These are phyloP conservation scores for Corythaeola cristata DNA, from an alignment of 2,113 vertebrate species.

Conservation along the genomic window DNA sequence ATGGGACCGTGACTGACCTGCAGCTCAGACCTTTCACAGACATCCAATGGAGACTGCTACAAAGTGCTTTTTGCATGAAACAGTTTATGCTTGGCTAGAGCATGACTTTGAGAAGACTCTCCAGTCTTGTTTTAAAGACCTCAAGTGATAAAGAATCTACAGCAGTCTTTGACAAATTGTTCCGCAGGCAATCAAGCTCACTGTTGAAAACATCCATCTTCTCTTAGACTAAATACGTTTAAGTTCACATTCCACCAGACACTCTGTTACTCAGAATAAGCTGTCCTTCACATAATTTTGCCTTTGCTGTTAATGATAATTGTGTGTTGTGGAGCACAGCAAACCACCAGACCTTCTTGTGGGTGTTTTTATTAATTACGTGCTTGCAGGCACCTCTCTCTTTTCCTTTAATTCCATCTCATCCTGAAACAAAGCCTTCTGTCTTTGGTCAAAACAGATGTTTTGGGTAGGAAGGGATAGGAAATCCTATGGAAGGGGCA, in stretches of 20 bases:
- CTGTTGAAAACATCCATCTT: neutral
- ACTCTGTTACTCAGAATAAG: neutral
- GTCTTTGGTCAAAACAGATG: neutral
- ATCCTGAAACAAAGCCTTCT: constrained; percentile 27
- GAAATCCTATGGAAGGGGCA: constrained; percentile 1
- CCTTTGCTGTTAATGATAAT: neutral
- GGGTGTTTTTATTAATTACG: neutral
- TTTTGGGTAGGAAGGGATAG: neutral
- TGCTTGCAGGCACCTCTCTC: neutral
- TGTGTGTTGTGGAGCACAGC: neutral
- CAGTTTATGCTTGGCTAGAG: neutral
- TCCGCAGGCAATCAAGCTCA: neutral
- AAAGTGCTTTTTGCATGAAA: neutral
- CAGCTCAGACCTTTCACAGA: neutral
- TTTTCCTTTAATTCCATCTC: constrained; percentile 14
- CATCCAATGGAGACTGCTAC: neutral
- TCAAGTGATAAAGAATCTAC: neutral
- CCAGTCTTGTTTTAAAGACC: neutral
- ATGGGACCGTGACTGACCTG: neutral
- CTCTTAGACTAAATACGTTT: neutral
- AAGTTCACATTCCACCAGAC: neutral
- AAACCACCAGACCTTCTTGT: neutral
- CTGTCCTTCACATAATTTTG: neutral
- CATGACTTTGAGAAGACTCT: neutral
- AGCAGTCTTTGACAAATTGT: neutral